Evolutionary conservation across 2,113 vertebrate genomes (phyloP), one percentile per base, ranked within the genome.

Genomic region (Emberiza fucata): DNA sequence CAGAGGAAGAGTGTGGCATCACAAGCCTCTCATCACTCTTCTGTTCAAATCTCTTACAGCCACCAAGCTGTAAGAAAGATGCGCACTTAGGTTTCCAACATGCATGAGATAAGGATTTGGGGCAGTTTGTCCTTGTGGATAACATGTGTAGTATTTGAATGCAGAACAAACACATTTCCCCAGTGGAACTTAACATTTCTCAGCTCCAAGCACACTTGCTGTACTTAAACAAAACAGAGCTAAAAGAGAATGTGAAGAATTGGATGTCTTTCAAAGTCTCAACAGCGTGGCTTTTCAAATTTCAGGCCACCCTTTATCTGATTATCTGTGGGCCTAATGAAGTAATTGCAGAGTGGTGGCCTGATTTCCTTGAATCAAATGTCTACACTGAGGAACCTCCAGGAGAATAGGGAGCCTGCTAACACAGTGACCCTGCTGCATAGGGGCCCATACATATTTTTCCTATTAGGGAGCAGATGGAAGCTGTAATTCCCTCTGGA

Each of bases 401-500:
- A 81, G 45, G 95, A 96, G 88, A 80, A 92, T 51, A 84, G 8
- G 31, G 57, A 94, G 92, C 90, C 88, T 90, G 92, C 90, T 95
- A 97, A 94, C 95, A 86, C 66, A 78, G 90, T 91, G 92, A 90
- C 75, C 87, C 79, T 78, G 81, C 37, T 75, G 60, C 53, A 76
- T 31, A 59, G 75, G 71, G 78, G 56, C 81, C 65, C 8, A 1
- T 85, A 87, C 97, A 98, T 92, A 95, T 97, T 98, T 98, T 98
- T 97, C 93, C 64, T 95, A 97, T 98, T 98, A 98, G 63, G 89
- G 87, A 98, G 96, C 98, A 98, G 97, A 98, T 98, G 98, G 97
- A 97, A 97, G 97, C 86, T 96, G 94, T 96, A 98, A 98, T 95
- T 97, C 97, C 95, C 92, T 91, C 92, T 94, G 86, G 95, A 97